Conservation (phyloP, 2,113 vertebrate genomes). For the Ranitomeya imitator region DNA sequence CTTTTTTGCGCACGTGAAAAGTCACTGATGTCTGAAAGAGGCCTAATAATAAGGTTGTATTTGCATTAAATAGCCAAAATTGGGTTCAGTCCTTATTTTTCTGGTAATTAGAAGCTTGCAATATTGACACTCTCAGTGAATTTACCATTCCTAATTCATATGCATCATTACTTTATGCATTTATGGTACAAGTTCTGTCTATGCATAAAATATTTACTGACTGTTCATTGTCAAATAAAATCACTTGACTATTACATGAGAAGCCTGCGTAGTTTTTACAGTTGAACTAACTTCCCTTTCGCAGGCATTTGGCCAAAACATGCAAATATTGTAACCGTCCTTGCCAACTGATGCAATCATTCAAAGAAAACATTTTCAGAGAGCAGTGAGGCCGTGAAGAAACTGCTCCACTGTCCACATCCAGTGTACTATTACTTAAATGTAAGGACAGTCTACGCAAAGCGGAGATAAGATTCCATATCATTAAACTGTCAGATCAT, state of each 20-base stretch:
- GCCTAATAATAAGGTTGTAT: no score
- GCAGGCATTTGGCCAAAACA: constrained; percentile 26
- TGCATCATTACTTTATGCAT: background rate
- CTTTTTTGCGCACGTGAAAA: no score
- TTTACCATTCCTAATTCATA: background rate
- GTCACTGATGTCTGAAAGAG: no score
- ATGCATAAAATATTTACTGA: background rate
- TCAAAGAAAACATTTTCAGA: background rate
- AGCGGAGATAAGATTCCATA: background rate
- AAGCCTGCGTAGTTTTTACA: background rate
- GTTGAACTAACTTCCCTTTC: background rate
- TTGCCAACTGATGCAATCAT: constrained; percentile 27
- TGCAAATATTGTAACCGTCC: background rate
- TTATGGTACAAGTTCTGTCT: background rate
- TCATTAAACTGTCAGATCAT: background rate
- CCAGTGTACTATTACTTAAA: background rate
- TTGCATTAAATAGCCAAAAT: no score
- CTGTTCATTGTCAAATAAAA: background rate
- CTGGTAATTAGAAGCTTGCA: no score
- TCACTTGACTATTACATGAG: background rate
- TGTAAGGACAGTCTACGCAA: background rate
- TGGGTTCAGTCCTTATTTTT: no score
- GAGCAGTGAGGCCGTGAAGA: background rate
- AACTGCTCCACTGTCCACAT: background rate
- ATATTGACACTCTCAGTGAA: no score